Evolutionary conservation across 2,888 invertebrate species (phyloP), one percentile per base, ranked within the genome.

Genomic region (Ethmia dodecea): DNA sequence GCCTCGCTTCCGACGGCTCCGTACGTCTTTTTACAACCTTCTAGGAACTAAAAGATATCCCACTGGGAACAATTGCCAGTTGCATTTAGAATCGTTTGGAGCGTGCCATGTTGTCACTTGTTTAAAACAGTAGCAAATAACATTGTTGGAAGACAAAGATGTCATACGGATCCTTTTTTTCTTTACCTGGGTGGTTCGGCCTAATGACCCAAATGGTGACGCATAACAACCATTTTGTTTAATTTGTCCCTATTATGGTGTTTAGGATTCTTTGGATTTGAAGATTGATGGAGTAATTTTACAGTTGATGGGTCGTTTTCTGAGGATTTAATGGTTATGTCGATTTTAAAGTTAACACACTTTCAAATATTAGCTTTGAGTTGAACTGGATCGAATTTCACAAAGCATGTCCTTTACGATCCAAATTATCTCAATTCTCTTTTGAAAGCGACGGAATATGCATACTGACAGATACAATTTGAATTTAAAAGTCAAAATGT

Each of bases 81-180:
- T 56, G 52, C 54, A 47, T 50, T 54, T 49, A 50, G 43, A 55
- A 58, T 56, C 39, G 37, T 55, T 48, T 36, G 59, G 59, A 61
- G 58, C 45, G 59, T 65, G 62, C 61, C 63, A 61, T 42, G 33
- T 28, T 24, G 33, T 35, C 33, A 40, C 43, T 46, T 48, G 43
- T 42, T 31, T 43, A 49, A 60, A 58, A 69, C 77, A 70, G 78
- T 70, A 72, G 76, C 75, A 55, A 60, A 58, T 60, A 49, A 50
- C 50, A 55, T 62, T 60, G 56, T 58, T 46, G 40, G 35, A 14
- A 28, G 45, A 60, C 57, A 52, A 50, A 59, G 47, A 52, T 33
- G 35, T 44, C 48, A 52, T 11, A 28, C 6, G 9, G 24, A 2
- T 16, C 9, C 11, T 29, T 30, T 37, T 27, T 15, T 28, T 13